Conservation (phyloP, 2,797 vertebrate genomes). For the Jordanella pulchra region DNA sequence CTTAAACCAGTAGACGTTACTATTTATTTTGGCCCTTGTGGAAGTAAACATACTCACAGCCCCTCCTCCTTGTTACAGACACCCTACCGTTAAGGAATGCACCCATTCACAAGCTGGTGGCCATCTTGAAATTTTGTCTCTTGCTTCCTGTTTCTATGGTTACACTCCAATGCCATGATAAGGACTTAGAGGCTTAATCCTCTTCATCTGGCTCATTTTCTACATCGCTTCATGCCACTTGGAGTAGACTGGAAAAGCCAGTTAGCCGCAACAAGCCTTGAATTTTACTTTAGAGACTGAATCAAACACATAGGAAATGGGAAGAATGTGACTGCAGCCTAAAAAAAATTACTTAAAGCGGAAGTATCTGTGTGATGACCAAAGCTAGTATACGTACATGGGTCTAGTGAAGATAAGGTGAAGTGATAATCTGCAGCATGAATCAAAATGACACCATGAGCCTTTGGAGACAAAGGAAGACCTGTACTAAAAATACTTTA, state of each 20-base stretch:
- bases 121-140: conserved; percentile 82
- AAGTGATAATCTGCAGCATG: conserved; percentile 57
- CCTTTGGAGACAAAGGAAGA: conserved; percentile 60
- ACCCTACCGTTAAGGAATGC: conserved; percentile 80
- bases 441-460: conserved; percentile 63
- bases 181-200: conserved; percentile 65
- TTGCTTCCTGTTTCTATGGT: conserved; percentile 83
- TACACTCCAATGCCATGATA: conserved; percentile 67
- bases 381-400: conserved; percentile 14
- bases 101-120: conserved; percentile 82
- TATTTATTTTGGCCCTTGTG: conserved; percentile 82
- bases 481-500: conserved; percentile 46
- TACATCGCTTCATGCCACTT: conserved; percentile 69
- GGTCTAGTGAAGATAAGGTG: conserved; percentile 32
- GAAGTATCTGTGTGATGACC: conserved; percentile 8
- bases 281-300: conserved; percentile 38
- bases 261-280: conserved; percentile 39
- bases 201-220: conserved; percentile 72
- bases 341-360: conserved; percentile 20
- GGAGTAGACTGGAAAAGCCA: conserved; percentile 54
- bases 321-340: conserved; percentile 19
- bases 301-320: conserved; percentile 19
- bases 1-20: conserved; percentile 84
- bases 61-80: conserved; percentile 64
- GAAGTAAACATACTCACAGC: conserved; percentile 78